phyloP scores from a whole-genome alignment of 2,888 invertebrate genomes.

The Creontiades dilutus region DNA sequence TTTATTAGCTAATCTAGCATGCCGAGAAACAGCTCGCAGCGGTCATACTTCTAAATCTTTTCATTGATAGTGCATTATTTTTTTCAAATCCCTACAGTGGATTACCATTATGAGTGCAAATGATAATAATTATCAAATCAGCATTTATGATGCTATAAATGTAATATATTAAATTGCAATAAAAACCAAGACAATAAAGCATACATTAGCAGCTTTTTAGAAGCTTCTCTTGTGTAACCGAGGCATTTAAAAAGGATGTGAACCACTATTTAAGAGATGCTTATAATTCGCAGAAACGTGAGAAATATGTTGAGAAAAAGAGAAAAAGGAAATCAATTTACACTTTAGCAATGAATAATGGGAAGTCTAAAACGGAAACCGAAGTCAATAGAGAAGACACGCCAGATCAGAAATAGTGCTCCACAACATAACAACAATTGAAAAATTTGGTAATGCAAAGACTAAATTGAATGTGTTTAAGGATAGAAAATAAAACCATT shows the following conservation, averaged over 20 bases:
- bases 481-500: neutral
- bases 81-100: conserved; percentile 10
- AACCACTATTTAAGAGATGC: conserved; percentile 62
- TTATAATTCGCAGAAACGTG: neutral
- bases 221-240: neutral
- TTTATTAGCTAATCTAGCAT: conserved; percentile 55
- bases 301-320: neutral
- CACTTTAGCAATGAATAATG: neutral
- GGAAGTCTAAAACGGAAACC: too few species aligned
- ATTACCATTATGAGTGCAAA: conserved; percentile 69
- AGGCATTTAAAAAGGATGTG: conserved; percentile 51
- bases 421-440: conserved; percentile 54
- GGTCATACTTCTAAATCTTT: conserved; percentile 29
- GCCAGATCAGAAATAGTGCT: conserved; percentile 52
- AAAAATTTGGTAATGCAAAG: conserved; percentile 5
- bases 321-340: neutral
- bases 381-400: neutral
- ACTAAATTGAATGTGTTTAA: conserved; percentile 2
- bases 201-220: conserved; percentile 28
- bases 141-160: conserved; percentile 45
- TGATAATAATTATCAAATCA: neutral
- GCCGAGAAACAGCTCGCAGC: conserved; percentile 51
- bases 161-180: conserved; percentile 24
- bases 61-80: conserved; percentile 53
- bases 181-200: conserved; percentile 32